Evolutionary conservation across 2,113 vertebrate genomes (phyloP).

Genomic region (Lutjanus erythropterus): DNA sequence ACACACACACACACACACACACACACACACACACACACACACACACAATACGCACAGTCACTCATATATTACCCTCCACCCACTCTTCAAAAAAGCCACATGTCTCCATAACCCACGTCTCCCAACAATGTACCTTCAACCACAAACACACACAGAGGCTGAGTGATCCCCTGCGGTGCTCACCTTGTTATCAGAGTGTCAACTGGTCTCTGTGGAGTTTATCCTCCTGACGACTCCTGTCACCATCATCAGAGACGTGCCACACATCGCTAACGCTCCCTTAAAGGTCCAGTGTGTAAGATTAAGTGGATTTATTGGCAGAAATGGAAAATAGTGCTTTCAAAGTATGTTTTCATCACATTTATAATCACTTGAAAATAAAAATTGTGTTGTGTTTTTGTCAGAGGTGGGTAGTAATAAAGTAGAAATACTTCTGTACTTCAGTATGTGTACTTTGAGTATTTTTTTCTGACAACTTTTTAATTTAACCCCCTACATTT

Average conservation of each 20-base stretch:
- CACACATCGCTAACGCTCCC: constrained; percentile 44
- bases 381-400: too few relatives aligned
- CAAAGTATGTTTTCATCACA: too few relatives aligned
- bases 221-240: constrained; percentile 50
- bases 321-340: too few relatives aligned
- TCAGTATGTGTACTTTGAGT: too few relatives aligned
- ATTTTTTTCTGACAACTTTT: too few relatives aligned
- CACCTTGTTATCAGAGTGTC: constrained; percentile 73
- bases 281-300: too few relatives aligned
- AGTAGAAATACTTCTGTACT: too few relatives aligned
- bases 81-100: constrained; percentile 26
- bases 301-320: too few relatives aligned
- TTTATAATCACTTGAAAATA: too few relatives aligned
- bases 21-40: constrained; percentile 39
- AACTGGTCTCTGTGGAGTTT: constrained; percentile 65
- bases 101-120: constrained; percentile 48
- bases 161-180: constrained; percentile 60
- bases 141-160: constrained; percentile 45
- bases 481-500: too few relatives aligned
- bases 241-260: constrained; percentile 58
- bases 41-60: constrained; percentile 45
- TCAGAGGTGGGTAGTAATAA: too few relatives aligned
- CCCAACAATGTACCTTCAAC: constrained; percentile 43
- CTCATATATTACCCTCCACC: constrained; percentile 28
- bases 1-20: too few relatives aligned